Evolutionary conservation across 1,140 invertebrate species (phyloP), one percentile per base, ranked within the genome.

Genomic region (Leguminivora glycinivorella): DNA sequence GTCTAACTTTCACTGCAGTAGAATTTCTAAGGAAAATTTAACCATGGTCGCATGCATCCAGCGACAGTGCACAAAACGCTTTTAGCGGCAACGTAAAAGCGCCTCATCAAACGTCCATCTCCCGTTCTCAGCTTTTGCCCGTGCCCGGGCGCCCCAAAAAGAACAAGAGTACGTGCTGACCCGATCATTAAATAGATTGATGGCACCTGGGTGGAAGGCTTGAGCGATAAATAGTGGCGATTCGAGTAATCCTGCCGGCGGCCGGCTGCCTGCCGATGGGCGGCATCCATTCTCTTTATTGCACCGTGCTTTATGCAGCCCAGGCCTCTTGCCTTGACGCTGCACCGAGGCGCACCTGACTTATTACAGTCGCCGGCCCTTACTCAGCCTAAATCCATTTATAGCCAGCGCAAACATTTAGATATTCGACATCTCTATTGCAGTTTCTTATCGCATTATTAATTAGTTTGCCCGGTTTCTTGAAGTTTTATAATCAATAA

Each of bases 171-270:
- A 87, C 83, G 86, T 89, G 88, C 87, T 91, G 89, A 91, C 89
- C 89, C 87, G 89, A 89, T 91, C 89, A 91, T 91, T 91, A 91
- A 91, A 91, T 84, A 91, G 89, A 91, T 91, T 88, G 89, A 91
- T 91, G 82, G 89, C 85, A 91, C 89, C 89, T 91, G 89, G 86
- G 85, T 81, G 89, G 82, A 85, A 87, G 89, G 86, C 85, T 87
- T 80, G 83, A 83, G 87, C 89, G 87, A 91, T 91, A 91, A 89
- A 91, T 91, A 91, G 89, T 89, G 87, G 87, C 87, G 89, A 89
- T 90, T 89, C 87, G 80, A 83, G 83, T 91, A 91, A 91, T 89
- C 88, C 88, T 82, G 83, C 80, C 81, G 78, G 83, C 86, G 85
- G 84, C 80, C 81, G 83, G 79, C 71, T 79, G 83, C 78, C 83